Base-by-base conservation (phyloP, 2,113 vertebrate species). In the Pyxicephalus adspersus region DNA sequence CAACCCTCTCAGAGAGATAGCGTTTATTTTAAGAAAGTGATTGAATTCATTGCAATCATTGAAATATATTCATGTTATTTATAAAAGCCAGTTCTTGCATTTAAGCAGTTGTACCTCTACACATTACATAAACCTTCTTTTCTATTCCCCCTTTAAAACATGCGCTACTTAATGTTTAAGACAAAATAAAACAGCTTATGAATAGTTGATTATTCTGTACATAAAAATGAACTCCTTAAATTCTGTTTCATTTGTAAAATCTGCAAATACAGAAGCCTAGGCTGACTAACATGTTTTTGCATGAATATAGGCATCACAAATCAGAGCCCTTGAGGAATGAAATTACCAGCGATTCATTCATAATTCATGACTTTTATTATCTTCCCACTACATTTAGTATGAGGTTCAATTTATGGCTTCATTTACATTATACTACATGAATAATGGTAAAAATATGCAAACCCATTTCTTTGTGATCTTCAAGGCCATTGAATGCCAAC, bases 361-460 rank as follows among this genome's bases (percentile, higher is more conserved):
- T 94, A 94, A 94, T 94, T 93, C 92, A 94, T 91, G 83, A 87
- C 93, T 92, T 93, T 92, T 90, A 94, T 94, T 94, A 94, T 92
- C 92, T 89, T 87, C 88, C 87, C 89, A 90, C 91, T 85, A 81
- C 90, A 88, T 94, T 90, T 91, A 89, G 89, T 85, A 87, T 87
- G 87, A 88, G 89, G 88, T 85, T 87, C 90, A 93, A 94, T 93
- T 93, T 94, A 93, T 94, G 87, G 90, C 92, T 92, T 93, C 91
- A 93, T 93, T 94, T 94, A 93, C 92, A 91, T 93, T 92, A 91
- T 93, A 88, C 90, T 90, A 88, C 87, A 93, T 94, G 92, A 93
- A 94, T 94, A 94, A 94, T 94, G 92, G 92, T 93, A 91, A 91
- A 91, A 92, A 93, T 92, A 80, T 17, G 22, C 74, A 67, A 85